Percentiles rank a stretch among this genome's conserved stretches.
Conservation (phyloP, 35 echinoderm and acorn worm species). For the Acanthaster planci region DNA sequence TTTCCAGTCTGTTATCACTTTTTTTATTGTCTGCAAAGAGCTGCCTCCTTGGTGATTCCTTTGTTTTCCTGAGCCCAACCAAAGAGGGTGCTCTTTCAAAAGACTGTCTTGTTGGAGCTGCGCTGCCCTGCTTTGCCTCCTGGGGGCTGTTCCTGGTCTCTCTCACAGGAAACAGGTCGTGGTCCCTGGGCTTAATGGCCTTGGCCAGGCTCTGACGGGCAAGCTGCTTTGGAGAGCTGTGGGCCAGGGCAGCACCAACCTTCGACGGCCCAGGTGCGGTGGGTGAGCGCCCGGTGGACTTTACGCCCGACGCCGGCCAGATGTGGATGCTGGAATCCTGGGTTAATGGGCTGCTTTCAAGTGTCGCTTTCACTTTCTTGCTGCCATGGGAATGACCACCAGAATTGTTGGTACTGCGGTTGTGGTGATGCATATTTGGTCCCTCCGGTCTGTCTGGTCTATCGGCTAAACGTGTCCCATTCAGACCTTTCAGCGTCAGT, state of each 20-base stretch:
- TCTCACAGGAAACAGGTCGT: neutral
- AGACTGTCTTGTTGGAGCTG: neutral
- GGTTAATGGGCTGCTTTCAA: neutral
- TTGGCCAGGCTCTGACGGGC: slow-evolving; percentile 27
- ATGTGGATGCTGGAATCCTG: slow-evolving; percentile 35
- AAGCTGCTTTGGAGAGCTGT: slow-evolving; percentile 9
- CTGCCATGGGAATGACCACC: neutral
- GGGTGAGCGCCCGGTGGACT: neutral
- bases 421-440: too few relatives aligned
- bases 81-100: neutral
- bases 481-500: neutral
- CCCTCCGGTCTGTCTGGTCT: neutral
- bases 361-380: neutral
- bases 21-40: neutral
- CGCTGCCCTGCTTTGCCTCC: neutral
- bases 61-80: neutral
- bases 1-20: too few relatives aligned
- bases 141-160: neutral
- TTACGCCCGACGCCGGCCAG: slow-evolving; percentile 7
- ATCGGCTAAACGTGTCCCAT: neutral
- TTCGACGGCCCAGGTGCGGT: too few relatives aligned
- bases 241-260: neutral
- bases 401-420: neutral
- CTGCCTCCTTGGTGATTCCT: slow-evolving; percentile 11
- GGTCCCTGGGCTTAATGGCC: neutral